Conservation (phyloP, 1,140 invertebrate species). For the Drosophila bifasciata region DNA sequence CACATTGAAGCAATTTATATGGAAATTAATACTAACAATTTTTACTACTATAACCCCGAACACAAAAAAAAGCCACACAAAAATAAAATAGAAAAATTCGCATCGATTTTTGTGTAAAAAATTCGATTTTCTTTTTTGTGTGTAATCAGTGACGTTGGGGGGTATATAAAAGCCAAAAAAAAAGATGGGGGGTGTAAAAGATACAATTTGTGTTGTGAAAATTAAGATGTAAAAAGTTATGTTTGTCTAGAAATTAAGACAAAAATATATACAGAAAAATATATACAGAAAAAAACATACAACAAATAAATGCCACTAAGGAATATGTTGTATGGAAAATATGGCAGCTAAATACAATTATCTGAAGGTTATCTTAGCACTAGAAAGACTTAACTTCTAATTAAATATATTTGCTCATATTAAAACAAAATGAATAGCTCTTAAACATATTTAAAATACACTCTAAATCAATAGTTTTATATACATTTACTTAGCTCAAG, state of each 20-base stretch:
- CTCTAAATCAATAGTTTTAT: too few relatives aligned
- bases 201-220: slow-evolving; percentile 6
- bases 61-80: slow-evolving; percentile 13
- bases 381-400: too few relatives aligned
- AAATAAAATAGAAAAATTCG: slow-evolving; percentile 46
- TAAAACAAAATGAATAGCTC: too few relatives aligned
- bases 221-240: slow-evolving; percentile 13
- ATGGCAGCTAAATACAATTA: too few relatives aligned
- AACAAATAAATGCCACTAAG: too few relatives aligned
- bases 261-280: too few relatives aligned
- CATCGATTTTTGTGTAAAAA: slow-evolving; percentile 69
- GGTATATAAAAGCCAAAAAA: slow-evolving; percentile 6
- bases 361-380: too few relatives aligned
- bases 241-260: slow-evolving; percentile 6
- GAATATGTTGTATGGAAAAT: too few relatives aligned
- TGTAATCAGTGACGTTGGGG: slow-evolving; percentile 34
- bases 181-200: slow-evolving; percentile 1
- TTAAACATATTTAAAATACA: too few relatives aligned
- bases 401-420: too few relatives aligned
- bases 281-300: slow-evolving; percentile 7
- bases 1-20: slow-evolving; percentile 71
- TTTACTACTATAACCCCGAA: slow-evolving; percentile 46
- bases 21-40: slow-evolving; percentile 80
- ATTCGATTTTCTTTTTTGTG: slow-evolving; percentile 47
- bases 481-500: too few relatives aligned